Evolutionary conservation across 2,113 vertebrate genomes (phyloP), one percentile per base, ranked within the genome.

Genomic region (Calonectris borealis): DNA sequence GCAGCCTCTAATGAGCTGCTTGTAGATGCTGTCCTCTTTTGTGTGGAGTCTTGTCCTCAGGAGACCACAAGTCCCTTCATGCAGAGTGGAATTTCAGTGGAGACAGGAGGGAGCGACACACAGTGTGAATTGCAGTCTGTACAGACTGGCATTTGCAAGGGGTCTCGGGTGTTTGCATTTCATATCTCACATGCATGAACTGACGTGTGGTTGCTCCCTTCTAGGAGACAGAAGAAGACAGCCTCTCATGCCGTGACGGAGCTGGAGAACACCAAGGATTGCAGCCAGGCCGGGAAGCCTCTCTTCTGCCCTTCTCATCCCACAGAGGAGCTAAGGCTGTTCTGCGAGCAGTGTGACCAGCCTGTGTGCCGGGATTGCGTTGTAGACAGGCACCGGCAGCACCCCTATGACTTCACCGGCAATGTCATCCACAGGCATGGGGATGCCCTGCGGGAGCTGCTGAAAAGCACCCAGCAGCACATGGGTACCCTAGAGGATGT

Each of bases 191-290:
- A 4, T 27, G 16, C 38, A 6, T 58, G 13, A 80, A 58, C 22
- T 58, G 46, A 19, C 11, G 6, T 40, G 34, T 86, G 58, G 55
- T 90, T 96, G 24, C 82, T 90, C 87, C 27, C 46, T 75, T 64
- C 58, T 94, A 99, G 99, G 97, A 98, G 99, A 52, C 99, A 99
- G 98, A 99, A 98, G 97, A 98, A 99, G 61, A 99, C 98, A 0
- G 96, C 98, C 4, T 98, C 97, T 55, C 99, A 99, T 72, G 86
- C 96, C 1, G 70, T 99, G 73, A 97, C 96, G 34, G 94, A 97
- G 40, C 91, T 99, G 42, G 97, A 98, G 94, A 98, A 98, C 71
- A 91, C 98, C 83, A 98, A 98, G 93, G 96, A 98, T 15, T 95
- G 96, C 52, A 98, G 97, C 49, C 97, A 91, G 7, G 76, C 98